phyloP scores from a whole-genome alignment of 2,888 invertebrate species.

The Amiota mariae region DNA sequence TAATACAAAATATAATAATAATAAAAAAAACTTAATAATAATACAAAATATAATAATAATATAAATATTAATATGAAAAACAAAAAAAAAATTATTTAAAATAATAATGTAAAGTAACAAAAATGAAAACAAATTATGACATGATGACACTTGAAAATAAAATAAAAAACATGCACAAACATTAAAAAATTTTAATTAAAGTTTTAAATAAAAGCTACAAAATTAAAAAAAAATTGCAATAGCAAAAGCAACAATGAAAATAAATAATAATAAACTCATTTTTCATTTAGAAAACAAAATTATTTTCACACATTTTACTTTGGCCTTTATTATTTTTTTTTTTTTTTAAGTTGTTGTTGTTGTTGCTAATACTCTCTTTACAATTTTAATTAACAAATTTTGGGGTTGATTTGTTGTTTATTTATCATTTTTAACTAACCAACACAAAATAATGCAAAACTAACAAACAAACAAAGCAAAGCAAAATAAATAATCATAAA shows the following conservation, averaged over 20 bases:
- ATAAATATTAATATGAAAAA: no score
- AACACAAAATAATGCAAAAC: conserved; percentile 37
- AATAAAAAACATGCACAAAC: background rate
- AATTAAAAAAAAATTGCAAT: background rate
- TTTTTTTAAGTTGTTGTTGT: background rate
- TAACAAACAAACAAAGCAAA: conserved; percentile 28
- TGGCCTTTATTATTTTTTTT: background rate
- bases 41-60: no score
- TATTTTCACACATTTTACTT: conserved; percentile 11
- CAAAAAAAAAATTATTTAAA: no score
- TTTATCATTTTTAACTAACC: no score
- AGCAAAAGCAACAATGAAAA: no score
- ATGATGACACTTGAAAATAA: background rate
- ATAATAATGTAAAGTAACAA: background rate
- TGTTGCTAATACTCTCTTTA: conserved; percentile 21
- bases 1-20: background rate
- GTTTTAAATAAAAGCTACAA: background rate
- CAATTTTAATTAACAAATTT: no score
- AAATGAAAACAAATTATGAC: background rate
- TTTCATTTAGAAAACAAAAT: background rate
- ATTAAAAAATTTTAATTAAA: no score
- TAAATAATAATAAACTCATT: background rate
- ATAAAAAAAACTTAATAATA: background rate
- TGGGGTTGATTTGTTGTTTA: no score
- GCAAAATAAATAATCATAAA: conserved; percentile 23